Evolutionary conservation across 2,888 invertebrate genomes (phyloP), one percentile per base, ranked within the genome.

Genomic region (Aphidius colemani): DNA sequence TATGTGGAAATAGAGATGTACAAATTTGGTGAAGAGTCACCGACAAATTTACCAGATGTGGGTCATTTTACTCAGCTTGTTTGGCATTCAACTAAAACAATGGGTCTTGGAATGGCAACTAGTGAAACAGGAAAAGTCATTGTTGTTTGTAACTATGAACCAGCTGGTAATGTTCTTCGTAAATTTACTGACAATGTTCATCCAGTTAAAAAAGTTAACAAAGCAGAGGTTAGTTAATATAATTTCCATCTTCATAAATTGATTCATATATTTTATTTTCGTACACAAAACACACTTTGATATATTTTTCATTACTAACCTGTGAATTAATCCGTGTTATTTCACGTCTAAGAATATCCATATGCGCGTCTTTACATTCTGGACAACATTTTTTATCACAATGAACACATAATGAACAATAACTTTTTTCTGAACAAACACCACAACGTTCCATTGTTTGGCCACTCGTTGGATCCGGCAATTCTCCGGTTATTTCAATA

Each of bases 371-470:
- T 83, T 96, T 96, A 85, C 99, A 99, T 79, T 96, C 96, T 72
- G 93, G 91, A 83, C 98, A 99, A 69, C 98, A 92, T 85, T 96
- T 95, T 80, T 97, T 96, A 78, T 98, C 96, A 84, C 99, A 99
- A 83, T 99, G 98, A 40, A 93, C 91, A 83, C 98, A 99, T 57
- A 89, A 85, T 64, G 89, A 89, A 75, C 95, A 90, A 79, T 95
- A 94, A 64, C 94, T 90, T 83, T 97, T 94, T 84, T 96, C 94
- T 62, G 94, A 94, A 84, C 96, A 95, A 55, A 96, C 94, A 77
- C 93, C 93, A 83, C 95, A 96, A 74, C 95, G 86, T 84, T 95
- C 95, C 95, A 95, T 95, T 63, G 94, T 88, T 84, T 95, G 94
- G 65, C 94, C 94, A 79, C 93, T 92, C 67, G 93, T 94, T 50